These are phyloP conservation scores for Thymallus thymallus DNA, from an alignment of 2,113 vertebrate species.

Conservation along the genomic window DNA sequence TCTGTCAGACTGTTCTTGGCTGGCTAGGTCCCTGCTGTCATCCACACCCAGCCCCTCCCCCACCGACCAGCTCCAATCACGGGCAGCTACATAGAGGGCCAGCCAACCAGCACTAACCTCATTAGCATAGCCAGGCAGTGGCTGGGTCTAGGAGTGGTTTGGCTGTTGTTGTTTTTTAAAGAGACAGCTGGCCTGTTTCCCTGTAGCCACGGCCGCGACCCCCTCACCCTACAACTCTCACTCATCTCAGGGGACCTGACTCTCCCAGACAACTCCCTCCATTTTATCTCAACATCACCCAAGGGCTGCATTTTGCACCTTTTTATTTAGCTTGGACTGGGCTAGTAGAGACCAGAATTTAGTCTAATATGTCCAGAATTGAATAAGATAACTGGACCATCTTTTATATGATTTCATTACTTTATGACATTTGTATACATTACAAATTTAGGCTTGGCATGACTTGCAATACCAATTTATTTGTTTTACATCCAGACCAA, in stretches of 20 bases:
- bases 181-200: slow-evolving; percentile 74
- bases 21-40: slow-evolving; percentile 78
- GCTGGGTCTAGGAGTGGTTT: slow-evolving; percentile 56
- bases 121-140: slow-evolving; percentile 70
- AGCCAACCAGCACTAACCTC: slow-evolving; percentile 77
- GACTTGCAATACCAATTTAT: too few relatives aligned
- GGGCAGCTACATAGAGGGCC: slow-evolving; percentile 45
- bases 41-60: slow-evolving; percentile 74
- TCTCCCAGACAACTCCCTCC: slow-evolving; percentile 22
- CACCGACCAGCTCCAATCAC: slow-evolving; percentile 64
- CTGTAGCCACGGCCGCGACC: slow-evolving; percentile 58
- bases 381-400: too few relatives aligned
- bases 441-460: too few relatives aligned
- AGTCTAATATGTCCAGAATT: too few relatives aligned
- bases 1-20: slow-evolving; percentile 74
- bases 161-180: slow-evolving; percentile 78
- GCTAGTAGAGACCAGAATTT: too few relatives aligned
- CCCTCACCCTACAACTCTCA: slow-evolving; percentile 65
- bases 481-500: too few relatives aligned
- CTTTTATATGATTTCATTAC: too few relatives aligned
- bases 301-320: too few relatives aligned
- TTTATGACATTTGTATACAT: too few relatives aligned
- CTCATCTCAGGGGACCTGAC: slow-evolving; percentile 48
- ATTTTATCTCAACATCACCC: too few relatives aligned
- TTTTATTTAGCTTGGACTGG: too few relatives aligned